Evolutionary conservation across 1,140 invertebrate species (phyloP).

Genomic region (Dreissena polymorpha): DNA sequence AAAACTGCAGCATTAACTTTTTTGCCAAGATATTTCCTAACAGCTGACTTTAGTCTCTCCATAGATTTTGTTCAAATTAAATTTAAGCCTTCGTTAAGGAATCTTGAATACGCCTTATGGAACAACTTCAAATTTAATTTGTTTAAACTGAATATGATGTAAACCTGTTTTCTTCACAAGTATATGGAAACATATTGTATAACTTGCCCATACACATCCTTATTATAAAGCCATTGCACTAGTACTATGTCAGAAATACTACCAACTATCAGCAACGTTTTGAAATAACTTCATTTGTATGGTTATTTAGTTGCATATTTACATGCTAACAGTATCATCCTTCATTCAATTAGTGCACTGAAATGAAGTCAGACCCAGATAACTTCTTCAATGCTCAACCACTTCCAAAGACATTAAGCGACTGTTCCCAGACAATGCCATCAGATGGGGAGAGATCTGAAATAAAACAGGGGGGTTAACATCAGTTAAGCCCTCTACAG

Average conservation of each 20-base stretch:
- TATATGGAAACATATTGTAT: background rate
- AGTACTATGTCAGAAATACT: too few relatives aligned
- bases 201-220: too few relatives aligned
- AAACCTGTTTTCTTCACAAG: background rate
- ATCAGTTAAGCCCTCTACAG: background rate
- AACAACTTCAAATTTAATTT: background rate
- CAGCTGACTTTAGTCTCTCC: slow-evolving; percentile 1
- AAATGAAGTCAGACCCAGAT: too few relatives aligned
- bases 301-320: too few relatives aligned
- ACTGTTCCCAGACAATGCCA: slow-evolving; percentile 46
- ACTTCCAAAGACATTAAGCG: slow-evolving; percentile 25
- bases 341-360: too few relatives aligned
- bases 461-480: slow-evolving; percentile 4
- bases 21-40: slow-evolving; percentile 24
- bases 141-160: background rate
- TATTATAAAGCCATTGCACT: too few relatives aligned
- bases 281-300: too few relatives aligned
- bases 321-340: too few relatives aligned
- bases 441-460: slow-evolving; percentile 51
- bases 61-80: slow-evolving; percentile 10
- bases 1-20: slow-evolving; percentile 1
- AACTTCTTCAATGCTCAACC: slow-evolving; percentile 1
- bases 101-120: background rate
- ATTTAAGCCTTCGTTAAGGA: background rate
- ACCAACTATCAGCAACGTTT: too few relatives aligned